Conservation (phyloP, 1,140 invertebrate genomes). For the Diorhabda sublineata region DNA sequence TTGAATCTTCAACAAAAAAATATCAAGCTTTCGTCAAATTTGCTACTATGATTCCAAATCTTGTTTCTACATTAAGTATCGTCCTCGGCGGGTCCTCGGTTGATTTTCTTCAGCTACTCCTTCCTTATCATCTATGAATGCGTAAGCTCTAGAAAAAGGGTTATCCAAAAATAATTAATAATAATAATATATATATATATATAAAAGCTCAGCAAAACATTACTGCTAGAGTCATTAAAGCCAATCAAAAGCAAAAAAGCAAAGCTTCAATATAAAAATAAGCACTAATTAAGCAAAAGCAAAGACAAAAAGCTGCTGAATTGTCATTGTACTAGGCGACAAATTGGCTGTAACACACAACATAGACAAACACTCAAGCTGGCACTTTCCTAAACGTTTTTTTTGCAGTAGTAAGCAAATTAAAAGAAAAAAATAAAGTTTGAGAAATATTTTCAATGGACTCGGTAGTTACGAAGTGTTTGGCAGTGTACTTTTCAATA, state of each 20-base stretch:
- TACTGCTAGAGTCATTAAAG: constrained; percentile 29
- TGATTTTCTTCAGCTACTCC: constrained; percentile 18
- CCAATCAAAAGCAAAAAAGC: constrained; percentile 39
- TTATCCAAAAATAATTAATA: constrained; percentile 40
- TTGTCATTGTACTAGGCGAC: constrained; percentile 10
- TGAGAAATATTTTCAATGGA: constrained; percentile 9
- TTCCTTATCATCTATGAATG: constrained; percentile 32
- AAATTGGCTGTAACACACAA: constrained; percentile 27
- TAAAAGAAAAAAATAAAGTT: constrained; percentile 28
- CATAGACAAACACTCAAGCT: constrained; percentile 37
- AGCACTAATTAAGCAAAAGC: constrained; percentile 29
- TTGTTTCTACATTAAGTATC: not conserved
- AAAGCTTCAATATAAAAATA: constrained; percentile 38
- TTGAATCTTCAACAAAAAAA: too few species aligned
- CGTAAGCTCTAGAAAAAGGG: constrained; percentile 44
- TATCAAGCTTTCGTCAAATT: too few species aligned
- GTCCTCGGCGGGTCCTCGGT: not conserved
- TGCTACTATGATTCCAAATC: not conserved
- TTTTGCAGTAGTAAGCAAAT: constrained; percentile 34
- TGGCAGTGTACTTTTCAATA: not conserved
- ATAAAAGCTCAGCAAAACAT: constrained; percentile 35
- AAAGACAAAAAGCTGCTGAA: constrained; percentile 32
- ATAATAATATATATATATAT: constrained; percentile 25
- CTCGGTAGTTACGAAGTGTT: constrained; percentile 5
- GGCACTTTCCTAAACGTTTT: constrained; percentile 37